Evolutionary conservation across 2,888 invertebrate species (phyloP).

Genomic region (Pimpla rufipes): DNA sequence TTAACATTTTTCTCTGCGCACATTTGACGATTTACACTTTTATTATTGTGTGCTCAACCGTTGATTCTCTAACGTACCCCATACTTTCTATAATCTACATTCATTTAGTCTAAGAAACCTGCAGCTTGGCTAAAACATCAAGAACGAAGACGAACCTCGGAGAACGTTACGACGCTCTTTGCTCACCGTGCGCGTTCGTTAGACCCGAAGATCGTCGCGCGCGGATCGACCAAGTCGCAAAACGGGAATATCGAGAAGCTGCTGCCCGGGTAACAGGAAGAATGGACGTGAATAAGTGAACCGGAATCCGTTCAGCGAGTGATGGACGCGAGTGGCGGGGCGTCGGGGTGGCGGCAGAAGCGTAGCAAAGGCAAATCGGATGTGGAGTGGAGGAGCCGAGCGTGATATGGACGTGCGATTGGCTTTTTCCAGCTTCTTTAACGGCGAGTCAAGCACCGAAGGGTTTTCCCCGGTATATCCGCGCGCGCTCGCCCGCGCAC

Average conservation of each 20-base stretch:
- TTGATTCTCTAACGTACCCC: too few species aligned
- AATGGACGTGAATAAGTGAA: constrained; percentile 7
- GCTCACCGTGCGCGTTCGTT: too few species aligned
- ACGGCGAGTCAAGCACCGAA: constrained; percentile 9
- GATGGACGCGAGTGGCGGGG: constrained; percentile 29
- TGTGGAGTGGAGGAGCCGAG: constrained; percentile 57
- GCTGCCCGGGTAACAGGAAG: background rate
- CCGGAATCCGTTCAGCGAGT: constrained; percentile 11
- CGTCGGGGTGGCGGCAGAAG: constrained; percentile 10
- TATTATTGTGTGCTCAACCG: too few species aligned
- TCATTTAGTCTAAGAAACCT: too few species aligned
- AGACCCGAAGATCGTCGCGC: background rate
- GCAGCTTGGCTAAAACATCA: too few species aligned
- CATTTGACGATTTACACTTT: too few species aligned
- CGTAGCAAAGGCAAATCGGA: constrained; percentile 49
- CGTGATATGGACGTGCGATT: constrained; percentile 63
- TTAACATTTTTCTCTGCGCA: too few species aligned
- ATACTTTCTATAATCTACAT: too few species aligned
- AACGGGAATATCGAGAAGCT: background rate
- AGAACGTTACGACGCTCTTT: too few species aligned
- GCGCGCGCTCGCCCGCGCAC: constrained; percentile 19
- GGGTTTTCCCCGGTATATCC: constrained; percentile 35
- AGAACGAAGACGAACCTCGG: too few species aligned
- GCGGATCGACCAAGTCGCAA: background rate
- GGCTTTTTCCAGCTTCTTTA: constrained; percentile 54